Conservation (phyloP, 2,888 invertebrate genomes). For the Drosophila limbata region DNA sequence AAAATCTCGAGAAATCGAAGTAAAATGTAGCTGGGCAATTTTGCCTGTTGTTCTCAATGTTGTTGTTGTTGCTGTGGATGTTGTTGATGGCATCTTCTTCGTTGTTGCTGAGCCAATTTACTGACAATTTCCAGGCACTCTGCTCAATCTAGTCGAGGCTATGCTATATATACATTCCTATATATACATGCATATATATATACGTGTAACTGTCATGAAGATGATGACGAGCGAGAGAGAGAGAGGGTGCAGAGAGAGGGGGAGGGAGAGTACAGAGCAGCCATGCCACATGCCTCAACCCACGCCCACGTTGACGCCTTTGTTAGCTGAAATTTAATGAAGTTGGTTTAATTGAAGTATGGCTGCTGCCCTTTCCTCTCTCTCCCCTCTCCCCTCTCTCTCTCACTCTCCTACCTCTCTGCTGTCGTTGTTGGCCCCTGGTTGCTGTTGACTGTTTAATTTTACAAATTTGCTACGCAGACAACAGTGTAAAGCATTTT, state of each 20-base stretch:
- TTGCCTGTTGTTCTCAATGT: constrained; percentile 36
- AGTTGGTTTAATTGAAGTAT: constrained; percentile 82
- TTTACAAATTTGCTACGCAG: constrained; percentile 82
- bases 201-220: constrained; percentile 63
- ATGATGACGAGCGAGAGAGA: constrained; percentile 57
- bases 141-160: constrained; percentile 62
- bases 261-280: constrained; percentile 16
- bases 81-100: constrained; percentile 63
- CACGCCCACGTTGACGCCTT: constrained; percentile 70
- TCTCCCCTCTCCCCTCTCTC: not conserved
- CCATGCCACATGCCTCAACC: constrained; percentile 26
- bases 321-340: constrained; percentile 81
- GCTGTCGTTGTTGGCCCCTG: constrained; percentile 39
- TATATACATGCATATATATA: constrained; percentile 24
- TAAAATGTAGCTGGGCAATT: constrained; percentile 72
- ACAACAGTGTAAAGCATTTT: constrained; percentile 67
- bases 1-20: constrained; percentile 76
- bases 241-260: not conserved
- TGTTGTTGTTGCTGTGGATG: constrained; percentile 27
- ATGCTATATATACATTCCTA: constrained; percentile 27
- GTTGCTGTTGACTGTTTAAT: constrained; percentile 77
- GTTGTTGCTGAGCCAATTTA: constrained; percentile 79
- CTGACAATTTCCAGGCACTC: constrained; percentile 77
- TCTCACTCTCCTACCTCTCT: constrained; percentile 11
- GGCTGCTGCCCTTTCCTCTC: constrained; percentile 51